phyloP scores from a whole-genome alignment of 23 tunicate species.

The Styela clava region DNA sequence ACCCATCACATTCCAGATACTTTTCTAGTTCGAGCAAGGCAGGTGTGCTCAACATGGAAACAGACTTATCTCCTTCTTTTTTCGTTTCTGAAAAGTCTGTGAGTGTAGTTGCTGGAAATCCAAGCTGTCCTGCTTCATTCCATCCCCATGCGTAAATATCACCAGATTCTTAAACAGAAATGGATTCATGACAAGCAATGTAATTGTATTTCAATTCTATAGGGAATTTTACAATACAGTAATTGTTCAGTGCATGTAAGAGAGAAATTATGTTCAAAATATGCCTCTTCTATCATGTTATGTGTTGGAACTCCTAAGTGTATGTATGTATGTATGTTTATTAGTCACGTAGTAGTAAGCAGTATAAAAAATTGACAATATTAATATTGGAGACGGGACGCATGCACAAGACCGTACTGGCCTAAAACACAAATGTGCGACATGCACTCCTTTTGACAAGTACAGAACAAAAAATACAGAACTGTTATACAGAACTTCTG shows the following conservation, averaged over 20 bases:
- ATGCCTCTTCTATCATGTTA: too few species aligned
- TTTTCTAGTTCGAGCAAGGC: slow-evolving; percentile 58
- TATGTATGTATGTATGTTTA: too few species aligned
- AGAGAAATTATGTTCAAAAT: background rate
- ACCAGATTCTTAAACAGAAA: slow-evolving; percentile 38
- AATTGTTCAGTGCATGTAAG: background rate
- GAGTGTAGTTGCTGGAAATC: slow-evolving; percentile 50
- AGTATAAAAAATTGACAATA: too few species aligned
- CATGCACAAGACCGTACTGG: too few species aligned
- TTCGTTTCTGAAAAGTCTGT: slow-evolving; percentile 14
- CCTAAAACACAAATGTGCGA: too few species aligned
- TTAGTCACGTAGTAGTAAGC: too few species aligned
- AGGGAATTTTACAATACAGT: background rate
- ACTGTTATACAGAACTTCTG: too few species aligned
- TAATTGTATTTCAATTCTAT: slow-evolving; percentile 9
- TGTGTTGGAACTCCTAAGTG: too few species aligned
- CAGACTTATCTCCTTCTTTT: background rate
- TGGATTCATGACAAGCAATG: too few species aligned
- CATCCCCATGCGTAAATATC: slow-evolving; percentile 90
- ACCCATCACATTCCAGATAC: slow-evolving; percentile 2
- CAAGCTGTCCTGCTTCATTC: slow-evolving; percentile 86
- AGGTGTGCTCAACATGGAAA: slow-evolving; percentile 46
- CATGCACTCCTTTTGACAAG: too few species aligned
- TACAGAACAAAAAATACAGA: too few species aligned
- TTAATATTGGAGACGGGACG: too few species aligned